Evolutionary conservation across 2,888 invertebrate genomes (phyloP), one percentile per base, ranked within the genome.

Genomic region (Coecobrya sp.): DNA sequence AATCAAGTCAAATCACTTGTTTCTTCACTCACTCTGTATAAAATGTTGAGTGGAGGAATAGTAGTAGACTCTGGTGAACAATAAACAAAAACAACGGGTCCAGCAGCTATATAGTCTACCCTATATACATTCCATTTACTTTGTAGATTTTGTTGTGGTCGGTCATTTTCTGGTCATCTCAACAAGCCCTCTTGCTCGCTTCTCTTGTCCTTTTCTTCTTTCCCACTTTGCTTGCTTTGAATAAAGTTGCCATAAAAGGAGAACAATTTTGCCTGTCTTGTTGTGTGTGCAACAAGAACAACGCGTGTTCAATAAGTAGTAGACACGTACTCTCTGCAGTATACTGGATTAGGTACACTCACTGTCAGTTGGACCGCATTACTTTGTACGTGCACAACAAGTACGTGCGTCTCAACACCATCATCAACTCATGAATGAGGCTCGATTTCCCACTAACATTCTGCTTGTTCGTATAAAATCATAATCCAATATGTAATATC

Each of bases 1-100:
- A 82, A 82, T 82, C 82, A 82, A 82, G 25, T n/a, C n/a, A 82
- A 82, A 82, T 52, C 82, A 82, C 59, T 82, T 62, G 82, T 82
- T 36, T 42, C 82, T 52, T 27, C 52, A 27, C 13, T 19, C 49
- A 13, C 25, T 13, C 3, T 55, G 52, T 16, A 10, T n/a, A n/a
- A n/a, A n/a, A n/a, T 81, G 52, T 36, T 1, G 7, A 22, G 55
- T 30, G n/a, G 16, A 55, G n/a, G n/a, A n/a, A n/a, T n/a, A n/a
- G n/a, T n/a, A n/a, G 11, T 73, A 3, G 16, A 45, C 36, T 73
- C 16, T 68, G 30, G n/a, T 70, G 36, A 36, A 8, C n/a, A 70
- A 42, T 36, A 70, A n/a, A n/a, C n/a, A n/a, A n/a, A 42, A 36
- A 27, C 62, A 45, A 25, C 73, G 45, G 19, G 73, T 76, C 45